Percentiles rank a stretch among this genome's conserved stretches.
Conservation (phyloP, 2,113 vertebrate genomes). For the Caracal caracal region DNA sequence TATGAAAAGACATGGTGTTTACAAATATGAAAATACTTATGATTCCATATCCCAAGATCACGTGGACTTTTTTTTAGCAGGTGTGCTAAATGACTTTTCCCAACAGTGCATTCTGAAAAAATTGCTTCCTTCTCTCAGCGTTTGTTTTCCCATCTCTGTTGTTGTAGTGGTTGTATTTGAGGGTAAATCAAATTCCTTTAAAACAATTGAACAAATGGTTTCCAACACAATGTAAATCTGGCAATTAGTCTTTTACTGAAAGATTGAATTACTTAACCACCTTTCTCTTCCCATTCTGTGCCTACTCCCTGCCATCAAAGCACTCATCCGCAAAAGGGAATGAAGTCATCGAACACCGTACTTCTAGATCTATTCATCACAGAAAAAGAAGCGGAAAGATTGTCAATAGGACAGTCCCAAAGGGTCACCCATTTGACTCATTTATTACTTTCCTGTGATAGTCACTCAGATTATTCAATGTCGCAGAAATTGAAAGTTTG, state of each 20-base stretch:
- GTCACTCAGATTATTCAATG: neutral
- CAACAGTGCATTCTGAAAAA: neutral
- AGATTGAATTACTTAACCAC: neutral
- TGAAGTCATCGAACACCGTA: neutral
- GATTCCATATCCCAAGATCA: neutral
- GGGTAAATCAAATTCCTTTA: neutral
- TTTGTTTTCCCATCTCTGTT: neutral
- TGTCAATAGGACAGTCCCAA: neutral
- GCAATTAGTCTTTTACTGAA: neutral
- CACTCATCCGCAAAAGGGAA: neutral
- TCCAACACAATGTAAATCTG: neutral
- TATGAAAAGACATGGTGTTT: neutral
- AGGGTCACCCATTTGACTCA: neutral
- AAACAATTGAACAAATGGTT: neutral
- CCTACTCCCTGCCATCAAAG: neutral
- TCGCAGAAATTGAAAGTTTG: neutral
- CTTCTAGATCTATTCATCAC: neutral
- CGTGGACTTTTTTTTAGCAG: neutral
- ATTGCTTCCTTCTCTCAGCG: neutral
- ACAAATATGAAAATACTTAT: neutral
- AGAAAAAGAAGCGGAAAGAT: neutral
- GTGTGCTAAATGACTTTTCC: neutral
- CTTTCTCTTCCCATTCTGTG: neutral
- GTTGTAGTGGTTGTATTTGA: neutral
- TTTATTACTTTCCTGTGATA: neutral